phyloP scores from a whole-genome alignment of 2,113 vertebrate genomes.

The Pyxicephalus adspersus region DNA sequence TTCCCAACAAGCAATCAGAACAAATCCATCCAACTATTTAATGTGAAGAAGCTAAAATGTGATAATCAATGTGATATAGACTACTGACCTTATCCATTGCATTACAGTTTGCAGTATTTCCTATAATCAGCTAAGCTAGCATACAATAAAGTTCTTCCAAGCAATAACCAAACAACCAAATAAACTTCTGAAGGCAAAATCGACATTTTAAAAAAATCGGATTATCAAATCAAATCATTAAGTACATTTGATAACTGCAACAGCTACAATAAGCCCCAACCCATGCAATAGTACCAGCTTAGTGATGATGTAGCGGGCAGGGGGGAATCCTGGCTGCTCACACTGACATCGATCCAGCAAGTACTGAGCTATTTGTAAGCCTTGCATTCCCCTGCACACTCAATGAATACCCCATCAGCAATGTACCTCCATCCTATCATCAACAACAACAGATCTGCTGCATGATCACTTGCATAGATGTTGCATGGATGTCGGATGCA shows the following conservation, averaged over 20 bases:
- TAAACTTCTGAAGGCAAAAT: no score
- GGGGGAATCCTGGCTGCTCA: slow-evolving; percentile 27
- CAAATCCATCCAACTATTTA: no score
- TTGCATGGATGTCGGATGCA: no score
- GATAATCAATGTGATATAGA: no score
- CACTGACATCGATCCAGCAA: slow-evolving; percentile 24
- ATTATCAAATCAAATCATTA: background rate
- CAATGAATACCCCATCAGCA: background rate
- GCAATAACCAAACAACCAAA: background rate
- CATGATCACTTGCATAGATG: slow-evolving; percentile 1
- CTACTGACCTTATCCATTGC: no score
- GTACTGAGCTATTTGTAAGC: background rate
- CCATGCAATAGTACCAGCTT: background rate
- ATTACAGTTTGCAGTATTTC: no score
- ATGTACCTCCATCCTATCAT: background rate
- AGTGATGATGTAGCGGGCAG: slow-evolving; percentile 1
- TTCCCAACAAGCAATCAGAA: no score
- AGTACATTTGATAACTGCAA: background rate
- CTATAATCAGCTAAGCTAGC: background rate
- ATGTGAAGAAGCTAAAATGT: no score
- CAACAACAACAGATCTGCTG: slow-evolving; percentile 21
- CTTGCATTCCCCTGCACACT: slow-evolving; percentile 40
- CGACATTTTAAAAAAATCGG: background rate
- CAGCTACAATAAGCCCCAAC: background rate
- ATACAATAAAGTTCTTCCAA: background rate